phyloP scores from a whole-genome alignment of 2,113 vertebrate species.

The Naja naja region DNA sequence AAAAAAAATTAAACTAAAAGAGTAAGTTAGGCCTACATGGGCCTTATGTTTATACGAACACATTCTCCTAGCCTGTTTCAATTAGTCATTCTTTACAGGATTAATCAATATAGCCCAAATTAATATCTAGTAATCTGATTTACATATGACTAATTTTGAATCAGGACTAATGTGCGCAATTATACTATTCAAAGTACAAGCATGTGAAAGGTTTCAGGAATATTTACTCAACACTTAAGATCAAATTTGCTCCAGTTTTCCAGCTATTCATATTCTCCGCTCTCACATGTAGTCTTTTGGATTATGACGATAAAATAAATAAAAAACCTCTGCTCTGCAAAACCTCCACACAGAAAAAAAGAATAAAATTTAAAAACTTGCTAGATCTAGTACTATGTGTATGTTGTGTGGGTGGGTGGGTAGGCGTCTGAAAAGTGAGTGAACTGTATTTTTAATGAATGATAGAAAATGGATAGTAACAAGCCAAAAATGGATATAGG shows the following conservation, averaged over 20 bases:
- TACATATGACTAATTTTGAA: background rate
- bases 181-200: background rate
- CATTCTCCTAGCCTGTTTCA: background rate
- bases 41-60: background rate
- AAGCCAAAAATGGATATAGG: background rate
- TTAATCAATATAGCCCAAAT: background rate
- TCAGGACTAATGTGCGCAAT: background rate
- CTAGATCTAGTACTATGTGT: background rate
- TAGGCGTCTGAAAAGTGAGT: background rate
- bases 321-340: background rate
- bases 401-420: background rate
- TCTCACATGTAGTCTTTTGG: background rate
- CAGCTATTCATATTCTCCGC: background rate
- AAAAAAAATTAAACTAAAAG: background rate
- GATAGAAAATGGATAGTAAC: background rate
- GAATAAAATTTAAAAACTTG: background rate
- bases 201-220: background rate
- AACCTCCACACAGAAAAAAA: background rate
- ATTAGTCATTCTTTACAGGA: background rate
- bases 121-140: background rate
- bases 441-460: background rate
- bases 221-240: background rate
- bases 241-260: background rate
- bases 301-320: background rate
- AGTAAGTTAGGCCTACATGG: background rate